phyloP scores from a whole-genome alignment of 2,113 vertebrate genomes.

The Corythornis cristatus region DNA sequence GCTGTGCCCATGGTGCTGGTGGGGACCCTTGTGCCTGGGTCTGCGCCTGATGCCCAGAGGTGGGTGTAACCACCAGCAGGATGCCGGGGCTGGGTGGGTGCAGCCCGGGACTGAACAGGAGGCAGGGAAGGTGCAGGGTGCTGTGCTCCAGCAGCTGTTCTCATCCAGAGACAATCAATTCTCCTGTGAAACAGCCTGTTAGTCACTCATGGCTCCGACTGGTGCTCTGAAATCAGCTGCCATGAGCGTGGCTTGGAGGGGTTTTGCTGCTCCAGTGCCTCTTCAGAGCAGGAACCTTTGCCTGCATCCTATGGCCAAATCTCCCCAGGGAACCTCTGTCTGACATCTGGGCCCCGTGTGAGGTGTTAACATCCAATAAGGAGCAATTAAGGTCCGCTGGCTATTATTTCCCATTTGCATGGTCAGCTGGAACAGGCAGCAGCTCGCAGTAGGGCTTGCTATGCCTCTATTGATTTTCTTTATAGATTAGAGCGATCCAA shows the following conservation, averaged over 20 bases:
- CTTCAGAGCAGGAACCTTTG: neutral
- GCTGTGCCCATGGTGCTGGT: neutral
- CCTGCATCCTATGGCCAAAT: neutral
- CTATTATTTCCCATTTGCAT: constrained; percentile 7
- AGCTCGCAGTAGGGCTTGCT: constrained; percentile 28
- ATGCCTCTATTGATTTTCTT: constrained; percentile 72
- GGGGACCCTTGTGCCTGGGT: rapidly evolving
- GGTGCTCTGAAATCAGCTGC: neutral
- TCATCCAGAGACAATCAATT: neutral
- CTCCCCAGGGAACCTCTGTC: neutral
- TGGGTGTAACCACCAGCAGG: rapidly evolving
- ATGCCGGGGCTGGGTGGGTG: rapidly evolving
- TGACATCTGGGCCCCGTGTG: neutral
- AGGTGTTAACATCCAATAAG: neutral
- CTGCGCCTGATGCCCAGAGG: rapidly evolving
- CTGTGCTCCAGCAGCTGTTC: neutral
- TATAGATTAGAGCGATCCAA: constrained; percentile 73
- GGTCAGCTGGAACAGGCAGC: neutral
- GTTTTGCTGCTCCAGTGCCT: neutral
- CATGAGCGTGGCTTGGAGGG: neutral
- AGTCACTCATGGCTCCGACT: neutral
- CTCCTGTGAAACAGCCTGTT: neutral
- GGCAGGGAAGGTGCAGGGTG: neutral
- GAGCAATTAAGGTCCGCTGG: neutral
- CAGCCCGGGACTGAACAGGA: neutral